phyloP scores from a whole-genome alignment of 2,797 vertebrate species.

The Botia kubotai region DNA sequence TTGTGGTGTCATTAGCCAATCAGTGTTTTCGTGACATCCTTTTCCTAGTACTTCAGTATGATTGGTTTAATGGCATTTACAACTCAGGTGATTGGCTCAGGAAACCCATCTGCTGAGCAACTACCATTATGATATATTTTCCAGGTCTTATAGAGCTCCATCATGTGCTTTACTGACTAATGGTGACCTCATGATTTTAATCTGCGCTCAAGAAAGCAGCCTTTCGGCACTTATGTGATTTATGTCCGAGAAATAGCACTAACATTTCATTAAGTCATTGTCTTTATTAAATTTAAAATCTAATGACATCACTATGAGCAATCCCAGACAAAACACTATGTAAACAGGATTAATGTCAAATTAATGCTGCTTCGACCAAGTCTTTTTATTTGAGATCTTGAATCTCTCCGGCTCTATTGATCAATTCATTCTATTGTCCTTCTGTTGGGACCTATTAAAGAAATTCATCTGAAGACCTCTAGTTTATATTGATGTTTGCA shows the following conservation, averaged over 20 bases:
- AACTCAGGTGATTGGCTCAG: not conserved
- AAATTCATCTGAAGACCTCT: constrained; percentile 42
- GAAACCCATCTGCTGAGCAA: not conserved
- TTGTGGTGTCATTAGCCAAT: no score
- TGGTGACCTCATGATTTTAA: not conserved
- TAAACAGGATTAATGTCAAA: constrained; percentile 32
- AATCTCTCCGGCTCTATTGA: constrained; percentile 44
- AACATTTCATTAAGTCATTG: constrained; percentile 19
- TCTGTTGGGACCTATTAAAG: constrained; percentile 54
- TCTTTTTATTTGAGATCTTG: constrained; percentile 6
- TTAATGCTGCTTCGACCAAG: constrained; percentile 7
- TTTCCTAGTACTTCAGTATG: no score
- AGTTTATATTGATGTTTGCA: constrained; percentile 43
- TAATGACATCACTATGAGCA: constrained; percentile 25
- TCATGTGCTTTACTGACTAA: not conserved
- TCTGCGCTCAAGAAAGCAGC: not conserved
- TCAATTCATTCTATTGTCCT: constrained; percentile 48
- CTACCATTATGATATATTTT: not conserved
- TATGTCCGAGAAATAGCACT: constrained; percentile 14
- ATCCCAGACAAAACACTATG: not conserved
- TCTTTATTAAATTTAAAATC: constrained; percentile 9
- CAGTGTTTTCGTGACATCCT: no score
- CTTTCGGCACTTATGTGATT: constrained; percentile 5
- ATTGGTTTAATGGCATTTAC: no score
- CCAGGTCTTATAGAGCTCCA: not conserved